These are phyloP conservation scores for Macrochelys suwanniensis DNA, from an alignment of 2,797 vertebrate species.

Conservation along the genomic window DNA sequence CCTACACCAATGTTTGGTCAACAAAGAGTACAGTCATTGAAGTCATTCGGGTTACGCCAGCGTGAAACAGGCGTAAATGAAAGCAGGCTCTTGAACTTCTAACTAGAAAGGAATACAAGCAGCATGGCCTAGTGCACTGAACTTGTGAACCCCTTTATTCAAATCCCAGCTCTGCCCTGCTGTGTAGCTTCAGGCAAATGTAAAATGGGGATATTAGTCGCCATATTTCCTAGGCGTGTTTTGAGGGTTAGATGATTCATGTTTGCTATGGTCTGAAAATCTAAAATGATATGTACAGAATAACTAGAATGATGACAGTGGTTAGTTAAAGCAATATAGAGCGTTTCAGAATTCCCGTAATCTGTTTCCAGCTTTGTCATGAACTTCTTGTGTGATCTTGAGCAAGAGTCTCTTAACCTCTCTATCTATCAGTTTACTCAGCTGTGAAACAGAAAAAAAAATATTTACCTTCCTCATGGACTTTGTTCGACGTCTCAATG, in stretches of 20 bases:
- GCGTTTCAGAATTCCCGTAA: background rate
- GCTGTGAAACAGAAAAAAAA: background rate
- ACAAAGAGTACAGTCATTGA: background rate
- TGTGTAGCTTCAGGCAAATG: background rate
- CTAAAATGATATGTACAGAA: background rate
- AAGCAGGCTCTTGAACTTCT: background rate
- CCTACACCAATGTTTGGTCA: background rate
- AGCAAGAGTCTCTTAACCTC: background rate
- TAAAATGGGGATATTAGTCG: background rate
- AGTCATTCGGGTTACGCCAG: background rate
- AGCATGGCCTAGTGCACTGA: background rate
- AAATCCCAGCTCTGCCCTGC: background rate
- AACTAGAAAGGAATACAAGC: background rate
- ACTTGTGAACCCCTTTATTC: background rate
- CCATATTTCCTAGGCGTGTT: background rate
- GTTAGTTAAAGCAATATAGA: background rate
- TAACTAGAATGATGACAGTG: background rate
- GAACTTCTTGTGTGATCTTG: background rate
- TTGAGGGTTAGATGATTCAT: background rate
- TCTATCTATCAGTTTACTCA: background rate
- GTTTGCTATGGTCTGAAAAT: background rate
- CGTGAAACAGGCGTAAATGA: slow-evolving; percentile 13
- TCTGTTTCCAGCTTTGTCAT: background rate
- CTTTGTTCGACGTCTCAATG: background rate
- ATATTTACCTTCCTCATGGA: background rate